Conservation (phyloP, 92 coral and sea anemone species). For the Palythoa grandis region DNA sequence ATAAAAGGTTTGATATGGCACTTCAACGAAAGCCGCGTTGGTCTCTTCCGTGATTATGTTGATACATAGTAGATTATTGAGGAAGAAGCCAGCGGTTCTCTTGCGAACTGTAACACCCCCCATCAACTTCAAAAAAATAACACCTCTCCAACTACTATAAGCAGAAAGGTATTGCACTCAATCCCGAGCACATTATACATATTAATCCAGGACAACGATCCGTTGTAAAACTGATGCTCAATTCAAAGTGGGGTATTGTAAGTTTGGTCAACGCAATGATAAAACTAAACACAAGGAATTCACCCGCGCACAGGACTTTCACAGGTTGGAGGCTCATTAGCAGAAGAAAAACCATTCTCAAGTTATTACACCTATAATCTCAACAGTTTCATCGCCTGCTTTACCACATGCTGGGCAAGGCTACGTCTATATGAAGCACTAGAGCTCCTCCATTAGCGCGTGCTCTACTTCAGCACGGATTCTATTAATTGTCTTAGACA, state of each 20-base stretch:
- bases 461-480: background rate
- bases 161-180: background rate
- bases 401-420: no score
- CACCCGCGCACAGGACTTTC: background rate
- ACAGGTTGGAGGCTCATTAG: background rate
- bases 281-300: background rate
- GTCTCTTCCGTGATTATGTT: background rate
- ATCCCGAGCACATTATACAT: background rate
- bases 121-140: background rate
- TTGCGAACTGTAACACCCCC: background rate
- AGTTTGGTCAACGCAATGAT: no score
- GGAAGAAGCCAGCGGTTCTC: background rate
- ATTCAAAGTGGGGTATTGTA: background rate
- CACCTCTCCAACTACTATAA: background rate
- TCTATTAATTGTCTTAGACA: background rate
- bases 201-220: conserved; percentile 6
- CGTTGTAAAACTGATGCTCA: background rate
- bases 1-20: no score
- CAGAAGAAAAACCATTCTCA: background rate
- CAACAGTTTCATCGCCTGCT: background rate
- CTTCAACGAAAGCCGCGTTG: background rate
- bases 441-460: no score
- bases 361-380: background rate
- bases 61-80: background rate
- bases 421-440: no score